These are phyloP conservation scores for Montipora foliosa DNA, from an alignment of 64 coral and sea anemone genomes.

Conservation along the genomic window DNA sequence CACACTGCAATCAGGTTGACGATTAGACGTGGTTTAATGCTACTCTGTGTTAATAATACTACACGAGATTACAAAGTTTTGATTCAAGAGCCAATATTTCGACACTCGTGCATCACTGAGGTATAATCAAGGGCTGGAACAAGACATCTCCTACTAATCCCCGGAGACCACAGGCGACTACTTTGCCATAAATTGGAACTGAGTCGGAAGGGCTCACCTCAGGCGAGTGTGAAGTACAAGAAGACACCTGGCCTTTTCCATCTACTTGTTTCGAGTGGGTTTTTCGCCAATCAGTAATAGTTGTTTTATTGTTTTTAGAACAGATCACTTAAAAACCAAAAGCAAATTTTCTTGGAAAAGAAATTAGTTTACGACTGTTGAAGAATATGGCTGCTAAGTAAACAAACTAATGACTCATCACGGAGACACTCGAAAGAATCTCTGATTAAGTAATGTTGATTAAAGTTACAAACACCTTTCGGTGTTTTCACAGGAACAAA, in stretches of 20 bases:
- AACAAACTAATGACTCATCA: conserved; percentile 27
- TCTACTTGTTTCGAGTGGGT: not conserved
- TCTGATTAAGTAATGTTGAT: not conserved
- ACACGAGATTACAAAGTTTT: too few species aligned
- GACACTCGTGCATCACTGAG: too few species aligned
- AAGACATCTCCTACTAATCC: too few species aligned
- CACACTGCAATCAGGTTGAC: too few species aligned
- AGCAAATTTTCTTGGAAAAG: conserved; percentile 26
- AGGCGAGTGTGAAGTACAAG: too few species aligned
- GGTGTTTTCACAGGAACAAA: conserved; percentile 78
- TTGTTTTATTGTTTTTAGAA: not conserved
- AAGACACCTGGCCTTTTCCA: too few species aligned
- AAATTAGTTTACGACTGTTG: conserved; percentile 20
- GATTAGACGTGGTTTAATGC: too few species aligned
- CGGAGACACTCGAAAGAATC: conserved; percentile 54
- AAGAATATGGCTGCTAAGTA: conserved; percentile 30
- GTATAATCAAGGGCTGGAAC: too few species aligned
- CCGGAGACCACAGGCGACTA: too few species aligned
- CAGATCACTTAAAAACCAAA: not conserved
- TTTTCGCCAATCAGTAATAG: not conserved
- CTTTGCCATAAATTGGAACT: not conserved
- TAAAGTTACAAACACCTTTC: not conserved
- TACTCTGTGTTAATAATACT: too few species aligned
- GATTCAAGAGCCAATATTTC: too few species aligned
- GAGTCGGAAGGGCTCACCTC: not conserved